phyloP scores from a whole-genome alignment of 2,888 invertebrate species.

The Epinotia nisella region DNA sequence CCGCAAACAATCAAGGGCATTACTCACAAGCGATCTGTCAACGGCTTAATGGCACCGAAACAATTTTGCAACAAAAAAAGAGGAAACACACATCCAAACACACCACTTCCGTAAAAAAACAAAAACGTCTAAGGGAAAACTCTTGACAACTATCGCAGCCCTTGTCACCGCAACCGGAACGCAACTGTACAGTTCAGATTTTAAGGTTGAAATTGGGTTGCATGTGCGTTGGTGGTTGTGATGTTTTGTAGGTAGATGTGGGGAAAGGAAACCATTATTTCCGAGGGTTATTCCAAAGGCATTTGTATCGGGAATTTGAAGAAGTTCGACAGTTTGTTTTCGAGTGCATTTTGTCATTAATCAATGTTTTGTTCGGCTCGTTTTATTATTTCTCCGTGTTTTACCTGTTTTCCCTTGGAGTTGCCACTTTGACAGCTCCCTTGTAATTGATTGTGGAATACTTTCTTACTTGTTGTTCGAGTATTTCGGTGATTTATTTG shows the following conservation, averaged over 20 bases:
- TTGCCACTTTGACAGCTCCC: constrained; percentile 72
- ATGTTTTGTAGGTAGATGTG: constrained; percentile 49
- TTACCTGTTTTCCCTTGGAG: constrained; percentile 74
- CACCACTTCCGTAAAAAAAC: constrained; percentile 80
- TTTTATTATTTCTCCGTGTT: constrained; percentile 73
- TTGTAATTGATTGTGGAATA: constrained; percentile 80
- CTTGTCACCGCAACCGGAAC: constrained; percentile 57
- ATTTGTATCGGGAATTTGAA: constrained; percentile 84
- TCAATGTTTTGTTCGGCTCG: constrained; percentile 80
- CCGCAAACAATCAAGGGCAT: constrained; percentile 73
- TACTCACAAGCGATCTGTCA: constrained; percentile 82
- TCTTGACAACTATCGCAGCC: constrained; percentile 64
- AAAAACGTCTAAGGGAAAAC: constrained; percentile 64
- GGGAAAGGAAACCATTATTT: constrained; percentile 83
- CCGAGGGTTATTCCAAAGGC: constrained; percentile 79
- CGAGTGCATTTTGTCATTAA: constrained; percentile 85
- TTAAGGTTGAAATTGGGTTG: constrained; percentile 51
- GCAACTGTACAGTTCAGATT: accelerated
- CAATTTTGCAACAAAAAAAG: constrained; percentile 83
- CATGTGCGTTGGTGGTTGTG: constrained; percentile 52
- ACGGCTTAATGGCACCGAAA: constrained; percentile 83
- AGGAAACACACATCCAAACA: constrained; percentile 81
- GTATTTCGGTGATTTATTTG: constrained; percentile 45
- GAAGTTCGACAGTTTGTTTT: constrained; percentile 85
- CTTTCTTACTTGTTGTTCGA: constrained; percentile 45